Percentiles rank a stretch among this genome's conserved stretches.
Evolutionary conservation across 2,113 vertebrate genomes (phyloP).

Genomic region (Etia nguti): DNA sequence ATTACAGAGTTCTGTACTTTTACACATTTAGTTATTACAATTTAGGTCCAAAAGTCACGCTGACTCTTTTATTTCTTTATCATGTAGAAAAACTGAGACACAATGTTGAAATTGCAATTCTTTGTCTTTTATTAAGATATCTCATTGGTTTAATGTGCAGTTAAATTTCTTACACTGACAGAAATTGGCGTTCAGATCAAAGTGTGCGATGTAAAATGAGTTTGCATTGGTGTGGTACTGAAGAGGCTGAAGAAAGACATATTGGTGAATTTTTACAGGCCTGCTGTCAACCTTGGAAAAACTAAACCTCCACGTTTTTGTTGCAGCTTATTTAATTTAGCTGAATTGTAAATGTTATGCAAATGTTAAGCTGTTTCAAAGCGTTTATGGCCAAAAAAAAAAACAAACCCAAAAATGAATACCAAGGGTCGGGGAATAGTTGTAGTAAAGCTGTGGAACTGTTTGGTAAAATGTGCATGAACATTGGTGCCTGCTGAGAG

Average conservation of each 20-base stretch:
- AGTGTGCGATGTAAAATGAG: not conserved
- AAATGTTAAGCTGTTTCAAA: not conserved
- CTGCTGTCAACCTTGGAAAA: not conserved
- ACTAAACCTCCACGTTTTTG: not conserved
- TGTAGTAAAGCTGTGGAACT: not conserved
- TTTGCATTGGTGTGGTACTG: not conserved
- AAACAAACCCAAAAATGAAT: not conserved
- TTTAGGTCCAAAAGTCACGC: not conserved
- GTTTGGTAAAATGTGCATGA: not conserved
- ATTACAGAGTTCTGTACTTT: not conserved
- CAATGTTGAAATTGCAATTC: not conserved
- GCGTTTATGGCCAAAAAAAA: not conserved
- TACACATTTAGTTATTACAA: not conserved
- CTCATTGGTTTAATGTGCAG: not conserved
- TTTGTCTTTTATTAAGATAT: not conserved
- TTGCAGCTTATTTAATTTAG: not conserved
- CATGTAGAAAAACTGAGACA: not conserved
- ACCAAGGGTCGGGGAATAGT: not conserved
- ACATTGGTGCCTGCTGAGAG: not conserved
- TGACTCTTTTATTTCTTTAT: not conserved
- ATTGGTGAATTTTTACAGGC: not conserved
- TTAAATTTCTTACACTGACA: not conserved
- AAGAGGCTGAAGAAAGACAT: not conserved
- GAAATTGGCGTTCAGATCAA: not conserved
- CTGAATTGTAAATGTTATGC: not conserved